phyloP scores from a whole-genome alignment of 2,113 vertebrate species.

The Lophura nycthemera region DNA sequence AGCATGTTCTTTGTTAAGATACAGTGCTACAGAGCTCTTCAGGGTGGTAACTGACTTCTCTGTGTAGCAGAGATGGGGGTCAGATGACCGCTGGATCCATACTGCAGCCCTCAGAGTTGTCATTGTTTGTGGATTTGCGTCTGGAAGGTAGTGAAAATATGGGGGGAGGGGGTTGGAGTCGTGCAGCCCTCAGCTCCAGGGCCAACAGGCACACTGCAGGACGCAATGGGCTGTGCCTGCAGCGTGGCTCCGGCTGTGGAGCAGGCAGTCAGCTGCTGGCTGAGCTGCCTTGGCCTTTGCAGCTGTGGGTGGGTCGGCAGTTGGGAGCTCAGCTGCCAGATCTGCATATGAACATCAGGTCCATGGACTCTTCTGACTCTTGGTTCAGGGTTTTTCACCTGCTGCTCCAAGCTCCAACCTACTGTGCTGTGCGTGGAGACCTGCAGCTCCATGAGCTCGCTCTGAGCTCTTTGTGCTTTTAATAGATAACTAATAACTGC shows the following conservation, averaged over 20 bases:
- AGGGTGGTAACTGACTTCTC: neutral
- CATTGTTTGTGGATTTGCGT: neutral
- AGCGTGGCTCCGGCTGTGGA: neutral
- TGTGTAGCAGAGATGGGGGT: neutral
- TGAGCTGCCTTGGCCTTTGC: neutral
- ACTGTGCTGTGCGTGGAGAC: neutral
- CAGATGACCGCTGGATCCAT: neutral
- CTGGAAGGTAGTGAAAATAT: neutral
- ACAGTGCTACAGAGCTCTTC: neutral
- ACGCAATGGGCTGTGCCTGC: fast-evolving
- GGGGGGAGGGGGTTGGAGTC: fast-evolving
- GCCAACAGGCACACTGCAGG: neutral
- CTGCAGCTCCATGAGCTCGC: fast-evolving
- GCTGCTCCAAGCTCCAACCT: neutral
- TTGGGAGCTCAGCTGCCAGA: neutral
- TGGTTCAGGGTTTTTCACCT: neutral
- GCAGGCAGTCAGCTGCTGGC: neutral
- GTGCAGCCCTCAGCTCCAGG: fast-evolving
- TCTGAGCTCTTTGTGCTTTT: neutral
- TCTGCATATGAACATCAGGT: neutral
- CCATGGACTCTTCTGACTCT: neutral
- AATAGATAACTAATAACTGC: neutral
- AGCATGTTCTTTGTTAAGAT: neutral
- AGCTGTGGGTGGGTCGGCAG: neutral
- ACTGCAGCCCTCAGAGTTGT: neutral